Conservation (phyloP, 2,113 vertebrate genomes). For the Scortum barcoo region DNA sequence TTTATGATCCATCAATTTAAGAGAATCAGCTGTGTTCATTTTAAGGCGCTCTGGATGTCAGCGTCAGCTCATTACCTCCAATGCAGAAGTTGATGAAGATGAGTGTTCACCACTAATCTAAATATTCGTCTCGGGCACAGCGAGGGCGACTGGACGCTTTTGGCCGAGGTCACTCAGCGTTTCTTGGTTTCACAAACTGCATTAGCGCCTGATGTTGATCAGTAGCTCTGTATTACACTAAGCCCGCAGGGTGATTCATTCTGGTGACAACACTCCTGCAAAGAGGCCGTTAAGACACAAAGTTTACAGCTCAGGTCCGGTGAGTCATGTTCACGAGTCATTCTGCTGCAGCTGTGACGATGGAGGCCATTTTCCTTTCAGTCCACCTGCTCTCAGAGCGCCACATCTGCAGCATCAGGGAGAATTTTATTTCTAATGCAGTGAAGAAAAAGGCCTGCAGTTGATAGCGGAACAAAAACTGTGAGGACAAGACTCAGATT, state of each 20-base stretch:
- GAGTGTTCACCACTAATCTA: neutral
- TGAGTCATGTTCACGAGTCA: slow-evolving; percentile 60
- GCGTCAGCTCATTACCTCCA: neutral
- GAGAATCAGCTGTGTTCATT: neutral
- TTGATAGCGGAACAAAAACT: neutral
- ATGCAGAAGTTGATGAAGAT: neutral
- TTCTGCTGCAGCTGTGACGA: neutral
- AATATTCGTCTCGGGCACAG: slow-evolving; percentile 13
- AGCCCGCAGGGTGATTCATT: neutral
- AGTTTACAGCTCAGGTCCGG: neutral
- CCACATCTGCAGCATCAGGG: neutral
- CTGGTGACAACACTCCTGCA: slow-evolving; percentile 1
- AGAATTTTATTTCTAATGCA: neutral
- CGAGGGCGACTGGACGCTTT: neutral
- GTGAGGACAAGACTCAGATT: no score
- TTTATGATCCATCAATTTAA: neutral
- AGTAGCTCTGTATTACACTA: slow-evolving; percentile 16
- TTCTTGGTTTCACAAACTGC: slow-evolving; percentile 24
- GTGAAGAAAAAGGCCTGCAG: neutral
- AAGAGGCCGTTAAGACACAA: slow-evolving; percentile 6
- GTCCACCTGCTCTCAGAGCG: neutral
- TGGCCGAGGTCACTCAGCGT: slow-evolving; percentile 11
- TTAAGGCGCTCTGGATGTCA: neutral
- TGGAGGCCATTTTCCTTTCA: neutral
- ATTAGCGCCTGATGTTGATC: slow-evolving; percentile 2